phyloP scores from a whole-genome alignment of 2,797 vertebrate species.

The Coreius guichenoti region DNA sequence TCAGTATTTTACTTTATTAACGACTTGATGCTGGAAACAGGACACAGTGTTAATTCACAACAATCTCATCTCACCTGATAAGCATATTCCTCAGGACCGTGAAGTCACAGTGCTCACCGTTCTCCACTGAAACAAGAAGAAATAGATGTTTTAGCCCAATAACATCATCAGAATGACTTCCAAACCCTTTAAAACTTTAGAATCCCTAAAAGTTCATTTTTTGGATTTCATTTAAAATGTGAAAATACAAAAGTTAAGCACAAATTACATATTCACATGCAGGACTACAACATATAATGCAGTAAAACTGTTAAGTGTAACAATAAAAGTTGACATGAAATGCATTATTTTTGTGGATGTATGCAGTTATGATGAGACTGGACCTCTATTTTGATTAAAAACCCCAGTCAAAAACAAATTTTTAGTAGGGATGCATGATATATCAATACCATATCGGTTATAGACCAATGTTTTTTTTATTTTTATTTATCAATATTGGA shows the following conservation, averaged over 20 bases:
- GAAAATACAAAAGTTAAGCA: neutral
- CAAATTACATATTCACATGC: neutral
- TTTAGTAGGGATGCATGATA: conserved; percentile 7
- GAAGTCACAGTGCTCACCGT: conserved; percentile 84
- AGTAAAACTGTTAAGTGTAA: conserved; percentile 6
- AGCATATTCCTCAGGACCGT: conserved; percentile 83
- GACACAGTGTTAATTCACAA: neutral
- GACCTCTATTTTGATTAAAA: neutral
- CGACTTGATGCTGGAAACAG: neutral
- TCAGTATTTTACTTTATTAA: neutral
- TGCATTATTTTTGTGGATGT: conserved; percentile 17
- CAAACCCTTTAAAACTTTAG: neutral
- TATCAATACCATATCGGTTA: neutral
- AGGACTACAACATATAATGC: neutral
- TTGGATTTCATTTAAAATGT: neutral
- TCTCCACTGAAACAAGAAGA: conserved; percentile 79
- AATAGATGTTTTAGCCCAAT: conserved; percentile 20
- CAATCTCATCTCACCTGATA: conserved; percentile 72
- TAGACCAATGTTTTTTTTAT: neutral
- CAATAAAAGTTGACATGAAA: conserved; percentile 8
- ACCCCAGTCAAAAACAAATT: neutral
- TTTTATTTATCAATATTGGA: no score
- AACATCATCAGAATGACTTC: neutral
- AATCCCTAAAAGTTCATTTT: neutral
- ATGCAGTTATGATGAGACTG: conserved; percentile 18